These are phyloP conservation scores for Balaeniceps rex DNA, from an alignment of 2,113 vertebrate species.

Conservation along the genomic window DNA sequence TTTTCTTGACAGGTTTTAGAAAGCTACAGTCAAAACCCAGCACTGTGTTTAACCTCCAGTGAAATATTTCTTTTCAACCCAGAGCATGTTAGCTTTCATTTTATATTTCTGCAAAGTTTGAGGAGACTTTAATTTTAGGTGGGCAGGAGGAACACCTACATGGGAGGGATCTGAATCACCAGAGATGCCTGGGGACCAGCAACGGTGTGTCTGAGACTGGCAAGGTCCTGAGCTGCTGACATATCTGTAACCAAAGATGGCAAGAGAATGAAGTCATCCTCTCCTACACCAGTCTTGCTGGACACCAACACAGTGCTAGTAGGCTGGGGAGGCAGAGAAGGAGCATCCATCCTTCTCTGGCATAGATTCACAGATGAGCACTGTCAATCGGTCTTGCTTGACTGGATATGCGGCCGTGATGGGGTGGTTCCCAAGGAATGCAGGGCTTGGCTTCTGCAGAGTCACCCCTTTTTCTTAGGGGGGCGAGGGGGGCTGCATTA, in stretches of 20 bases:
- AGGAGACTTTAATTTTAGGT: neutral
- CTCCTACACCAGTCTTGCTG: neutral
- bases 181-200: neutral
- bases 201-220: neutral
- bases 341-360: neutral
- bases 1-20: neutral
- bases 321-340: neutral
- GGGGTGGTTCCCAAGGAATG: neutral
- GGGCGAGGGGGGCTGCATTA: neutral
- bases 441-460: neutral
- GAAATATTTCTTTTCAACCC: neutral
- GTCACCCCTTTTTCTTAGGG: neutral
- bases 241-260: neutral
- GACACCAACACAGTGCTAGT: accelerated
- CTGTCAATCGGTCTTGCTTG: neutral
- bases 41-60: neutral
- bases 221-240: neutral
- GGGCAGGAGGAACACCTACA: neutral
- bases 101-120: neutral
- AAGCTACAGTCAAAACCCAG: neutral
- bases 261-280: neutral
- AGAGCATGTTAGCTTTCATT: neutral
- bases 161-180: neutral
- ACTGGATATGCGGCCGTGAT: neutral
- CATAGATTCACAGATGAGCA: neutral